phyloP scores from a whole-genome alignment of 1,140 invertebrate genomes.

The Ylistrum balloti region DNA sequence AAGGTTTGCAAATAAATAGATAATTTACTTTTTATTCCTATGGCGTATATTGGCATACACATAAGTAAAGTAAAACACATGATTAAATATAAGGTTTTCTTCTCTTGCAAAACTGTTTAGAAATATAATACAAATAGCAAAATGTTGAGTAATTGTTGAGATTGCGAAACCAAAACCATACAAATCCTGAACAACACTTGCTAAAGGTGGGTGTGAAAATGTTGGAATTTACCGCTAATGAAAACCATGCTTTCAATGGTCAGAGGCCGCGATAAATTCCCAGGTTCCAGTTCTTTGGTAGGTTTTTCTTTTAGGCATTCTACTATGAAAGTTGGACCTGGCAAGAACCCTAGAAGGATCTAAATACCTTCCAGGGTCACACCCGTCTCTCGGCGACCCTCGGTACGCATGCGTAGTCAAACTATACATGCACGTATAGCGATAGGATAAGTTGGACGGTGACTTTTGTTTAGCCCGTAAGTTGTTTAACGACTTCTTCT shows the following conservation, averaged over 20 bases:
- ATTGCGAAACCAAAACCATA: neutral
- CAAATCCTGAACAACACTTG: neutral
- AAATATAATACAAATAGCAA: constrained; percentile 33
- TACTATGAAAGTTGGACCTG: neutral
- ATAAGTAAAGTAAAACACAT: neutral
- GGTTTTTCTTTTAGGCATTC: constrained; percentile 37
- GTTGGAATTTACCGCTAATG: neutral
- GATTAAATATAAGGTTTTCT: neutral
- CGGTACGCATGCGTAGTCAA: constrained; percentile 11
- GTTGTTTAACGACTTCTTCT: neutral
- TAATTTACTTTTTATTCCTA: neutral
- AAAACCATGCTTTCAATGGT: neutral
- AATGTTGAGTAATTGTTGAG: constrained; percentile 9
- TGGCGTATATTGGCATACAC: neutral
- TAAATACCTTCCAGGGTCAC: neutral
- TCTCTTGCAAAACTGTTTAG: neutral
- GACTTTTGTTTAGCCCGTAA: neutral
- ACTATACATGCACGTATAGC: neutral
- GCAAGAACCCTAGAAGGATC: neutral
- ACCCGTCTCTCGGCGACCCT: neutral
- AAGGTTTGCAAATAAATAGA: neutral
- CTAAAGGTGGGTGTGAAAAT: neutral
- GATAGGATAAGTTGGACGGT: constrained; percentile 15
- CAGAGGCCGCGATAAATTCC: neutral
- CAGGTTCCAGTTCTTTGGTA: constrained; percentile 8